Conservation (phyloP, 2,888 invertebrate genomes). For the Tinea pellionella region DNA sequence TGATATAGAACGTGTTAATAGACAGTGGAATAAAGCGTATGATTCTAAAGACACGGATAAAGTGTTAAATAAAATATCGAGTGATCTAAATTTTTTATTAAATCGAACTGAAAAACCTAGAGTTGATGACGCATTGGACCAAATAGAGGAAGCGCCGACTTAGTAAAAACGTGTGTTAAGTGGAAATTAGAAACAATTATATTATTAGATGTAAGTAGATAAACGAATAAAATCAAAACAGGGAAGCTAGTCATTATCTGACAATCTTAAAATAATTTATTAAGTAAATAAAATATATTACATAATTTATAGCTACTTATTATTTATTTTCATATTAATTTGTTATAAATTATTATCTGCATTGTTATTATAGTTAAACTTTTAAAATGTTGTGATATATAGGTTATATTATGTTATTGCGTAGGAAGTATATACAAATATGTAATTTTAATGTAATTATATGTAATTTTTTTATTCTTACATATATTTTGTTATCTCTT, state of each 20-base stretch:
- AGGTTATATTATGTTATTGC: not conserved
- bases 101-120: slow-evolving; percentile 69
- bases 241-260: not conserved
- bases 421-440: not conserved
- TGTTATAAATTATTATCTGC: not conserved
- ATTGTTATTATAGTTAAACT: not conserved
- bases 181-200: not conserved
- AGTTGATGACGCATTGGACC: slow-evolving; percentile 32
- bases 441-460: no score
- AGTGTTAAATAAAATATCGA: slow-evolving; percentile 83
- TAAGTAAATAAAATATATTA: not conserved
- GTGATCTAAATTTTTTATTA: slow-evolving; percentile 84
- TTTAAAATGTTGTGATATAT: not conserved
- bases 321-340: not conserved
- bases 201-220: not conserved
- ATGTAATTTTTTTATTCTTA: not conserved
- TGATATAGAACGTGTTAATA: slow-evolving; percentile 47
- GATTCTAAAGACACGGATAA: slow-evolving; percentile 62
- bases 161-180: slow-evolving; percentile 23
- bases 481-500: no score
- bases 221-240: slow-evolving; percentile 3
- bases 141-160: slow-evolving; percentile 53
- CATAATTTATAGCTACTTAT: not conserved
- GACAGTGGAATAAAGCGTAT: slow-evolving; percentile 49
- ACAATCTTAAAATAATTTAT: not conserved